phyloP scores from a whole-genome alignment of 1,140 invertebrate species.

The Trichonephila inaurata region DNA sequence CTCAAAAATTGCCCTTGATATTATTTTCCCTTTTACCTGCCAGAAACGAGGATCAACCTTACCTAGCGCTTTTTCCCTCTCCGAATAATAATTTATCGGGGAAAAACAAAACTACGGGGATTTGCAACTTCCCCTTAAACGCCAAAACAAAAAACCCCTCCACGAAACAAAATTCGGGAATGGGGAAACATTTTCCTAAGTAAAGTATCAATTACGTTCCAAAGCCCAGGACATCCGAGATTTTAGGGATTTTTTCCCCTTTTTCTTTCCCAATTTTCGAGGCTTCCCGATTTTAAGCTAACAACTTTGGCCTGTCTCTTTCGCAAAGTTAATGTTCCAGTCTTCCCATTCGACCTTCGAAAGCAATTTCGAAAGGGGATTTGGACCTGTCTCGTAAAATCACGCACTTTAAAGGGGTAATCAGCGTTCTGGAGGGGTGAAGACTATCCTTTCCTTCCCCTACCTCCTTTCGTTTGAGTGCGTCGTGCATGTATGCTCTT shows the following conservation, averaged over 20 bases:
- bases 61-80: neutral
- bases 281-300: slow-evolving; percentile 25
- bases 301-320: slow-evolving; percentile 39
- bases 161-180: neutral
- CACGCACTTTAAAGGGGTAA: slow-evolving; percentile 63
- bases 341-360: neutral
- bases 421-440: slow-evolving; percentile 14
- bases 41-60: neutral
- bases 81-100: neutral
- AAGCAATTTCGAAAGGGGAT: slow-evolving; percentile 29
- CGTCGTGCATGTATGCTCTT: neutral
- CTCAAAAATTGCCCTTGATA: neutral
- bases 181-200: neutral
- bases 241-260: neutral
- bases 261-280: slow-evolving; percentile 22
- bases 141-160: neutral
- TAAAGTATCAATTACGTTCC: slow-evolving; percentile 40
- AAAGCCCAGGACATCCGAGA: neutral
- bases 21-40: neutral
- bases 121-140: neutral
- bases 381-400: slow-evolving; percentile 53
- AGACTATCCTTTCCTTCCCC: neutral
- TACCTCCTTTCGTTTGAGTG: neutral
- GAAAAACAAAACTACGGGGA: neutral
- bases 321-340: slow-evolving; percentile 7